These are phyloP conservation scores for Azorinus chamasolen DNA, from an alignment of 2,888 invertebrate species.

Conservation along the genomic window DNA sequence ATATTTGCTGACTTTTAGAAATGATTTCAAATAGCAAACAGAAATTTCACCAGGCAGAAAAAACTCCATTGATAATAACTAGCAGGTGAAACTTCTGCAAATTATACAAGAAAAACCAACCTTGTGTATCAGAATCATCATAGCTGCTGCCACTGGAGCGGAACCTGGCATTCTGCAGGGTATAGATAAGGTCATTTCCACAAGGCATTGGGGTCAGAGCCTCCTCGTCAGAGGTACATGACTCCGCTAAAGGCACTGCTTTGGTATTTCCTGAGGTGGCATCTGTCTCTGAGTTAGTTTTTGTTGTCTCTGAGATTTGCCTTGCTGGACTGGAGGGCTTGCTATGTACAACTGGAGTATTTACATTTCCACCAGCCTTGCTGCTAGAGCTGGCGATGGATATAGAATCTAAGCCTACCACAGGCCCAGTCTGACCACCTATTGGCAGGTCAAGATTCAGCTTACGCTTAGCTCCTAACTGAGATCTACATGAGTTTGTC, in stretches of 20 bases:
- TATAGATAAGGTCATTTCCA: conserved; percentile 47
- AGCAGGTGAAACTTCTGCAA: too few species aligned
- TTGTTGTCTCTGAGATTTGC: conserved; percentile 14
- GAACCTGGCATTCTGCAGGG: conserved; percentile 66
- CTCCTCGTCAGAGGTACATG: conserved; percentile 63
- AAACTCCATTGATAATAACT: too few species aligned
- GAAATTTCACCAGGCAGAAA: too few species aligned
- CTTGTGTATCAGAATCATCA: conserved; percentile 67
- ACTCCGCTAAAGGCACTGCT: conserved; percentile 62
- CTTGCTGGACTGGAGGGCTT: conserved; percentile 6
- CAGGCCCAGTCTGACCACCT: conserved; percentile 7
- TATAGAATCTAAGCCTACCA: not conserved
- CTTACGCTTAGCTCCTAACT: conserved; percentile 72
- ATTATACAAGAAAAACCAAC: conserved; percentile 42
- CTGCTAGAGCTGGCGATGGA: conserved; percentile 10
- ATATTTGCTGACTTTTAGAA: too few species aligned
- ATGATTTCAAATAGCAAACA: too few species aligned
- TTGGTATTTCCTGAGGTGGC: conserved; percentile 46
- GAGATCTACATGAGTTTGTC: conserved; percentile 63
- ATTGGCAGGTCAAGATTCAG: conserved; percentile 55
- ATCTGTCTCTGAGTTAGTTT: conserved; percentile 31
- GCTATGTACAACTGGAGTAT: conserved; percentile 40
- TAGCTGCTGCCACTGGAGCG: conserved; percentile 68
- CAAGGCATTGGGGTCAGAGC: conserved; percentile 38
- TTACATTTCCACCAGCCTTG: conserved; percentile 34